Evolutionary conservation across 2,888 invertebrate species (phyloP).

Genomic region (Apamea monoglypha): DNA sequence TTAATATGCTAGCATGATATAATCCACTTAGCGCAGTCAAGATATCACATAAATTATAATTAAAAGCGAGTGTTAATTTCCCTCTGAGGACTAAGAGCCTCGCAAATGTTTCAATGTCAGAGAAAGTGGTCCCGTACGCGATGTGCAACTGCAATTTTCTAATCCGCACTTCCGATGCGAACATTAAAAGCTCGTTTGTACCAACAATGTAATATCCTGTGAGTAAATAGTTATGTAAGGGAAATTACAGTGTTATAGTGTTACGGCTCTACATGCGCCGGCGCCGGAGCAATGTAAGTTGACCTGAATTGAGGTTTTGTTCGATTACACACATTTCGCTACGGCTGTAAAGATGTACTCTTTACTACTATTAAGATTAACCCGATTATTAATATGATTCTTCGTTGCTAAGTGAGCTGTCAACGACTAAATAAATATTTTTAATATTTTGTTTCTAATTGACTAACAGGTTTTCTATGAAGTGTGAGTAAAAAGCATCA

Average conservation of each 20-base stretch:
- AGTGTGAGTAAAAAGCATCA: slow-evolving; percentile 28
- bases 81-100: slow-evolving; percentile 51
- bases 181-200: slow-evolving; percentile 67
- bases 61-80: slow-evolving; percentile 52
- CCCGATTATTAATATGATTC: slow-evolving; percentile 29
- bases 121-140: slow-evolving; percentile 81
- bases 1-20: not conserved
- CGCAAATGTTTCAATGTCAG: slow-evolving; percentile 77
- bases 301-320: slow-evolving; percentile 52
- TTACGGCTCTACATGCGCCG: slow-evolving; percentile 40
- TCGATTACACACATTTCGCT: slow-evolving; percentile 55
- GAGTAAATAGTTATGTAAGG: slow-evolving; percentile 50
- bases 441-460: slow-evolving; percentile 7
- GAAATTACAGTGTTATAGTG: slow-evolving; percentile 45
- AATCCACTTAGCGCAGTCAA: slow-evolving; percentile 1
- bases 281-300: slow-evolving; percentile 41
- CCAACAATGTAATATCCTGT: slow-evolving; percentile 58
- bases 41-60: slow-evolving; percentile 26
- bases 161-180: slow-evolving; percentile 78
- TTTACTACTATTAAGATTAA: slow-evolving; percentile 35
- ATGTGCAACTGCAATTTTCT: slow-evolving; percentile 81
- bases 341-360: slow-evolving; percentile 34
- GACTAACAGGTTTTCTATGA: slow-evolving; percentile 41
- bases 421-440: slow-evolving; percentile 10
- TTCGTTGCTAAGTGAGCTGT: not conserved